These are phyloP conservation scores for Cygnus atratus DNA, from an alignment of 2,113 vertebrate genomes.

Conservation along the genomic window DNA sequence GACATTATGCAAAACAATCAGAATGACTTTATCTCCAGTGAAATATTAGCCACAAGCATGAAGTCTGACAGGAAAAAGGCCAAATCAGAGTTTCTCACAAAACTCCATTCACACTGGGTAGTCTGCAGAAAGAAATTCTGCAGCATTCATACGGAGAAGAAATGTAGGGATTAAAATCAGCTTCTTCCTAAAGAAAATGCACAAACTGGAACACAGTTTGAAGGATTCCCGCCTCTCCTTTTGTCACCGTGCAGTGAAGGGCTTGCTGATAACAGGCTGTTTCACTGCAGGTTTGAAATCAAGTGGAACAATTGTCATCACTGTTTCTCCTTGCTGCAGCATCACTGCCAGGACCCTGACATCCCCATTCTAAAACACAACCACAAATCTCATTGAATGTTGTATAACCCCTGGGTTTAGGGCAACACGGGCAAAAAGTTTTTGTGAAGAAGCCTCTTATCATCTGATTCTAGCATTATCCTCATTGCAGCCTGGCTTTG, in stretches of 20 bases:
- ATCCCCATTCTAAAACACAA: background rate
- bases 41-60: background rate
- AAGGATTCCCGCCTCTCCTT: background rate
- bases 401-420: background rate
- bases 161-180: background rate
- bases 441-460: background rate
- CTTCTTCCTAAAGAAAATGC: background rate
- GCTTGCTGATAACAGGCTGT: background rate
- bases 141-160: background rate
- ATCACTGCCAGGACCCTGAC: background rate
- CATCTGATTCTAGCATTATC: background rate
- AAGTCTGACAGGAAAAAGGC: background rate
- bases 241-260: rapidly evolving
- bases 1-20: background rate
- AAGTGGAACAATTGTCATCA: background rate
- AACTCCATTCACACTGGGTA: background rate
- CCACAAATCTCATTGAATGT: background rate
- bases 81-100: background rate
- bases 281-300: background rate
- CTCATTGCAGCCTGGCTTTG: background rate
- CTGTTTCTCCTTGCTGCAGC: background rate
- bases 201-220: background rate
- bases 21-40: background rate
- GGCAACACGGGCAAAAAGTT: background rate
- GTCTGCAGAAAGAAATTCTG: background rate